These are phyloP conservation scores for Protosalanx chinensis DNA, from an alignment of 2,797 vertebrate species.

Conservation along the genomic window DNA sequence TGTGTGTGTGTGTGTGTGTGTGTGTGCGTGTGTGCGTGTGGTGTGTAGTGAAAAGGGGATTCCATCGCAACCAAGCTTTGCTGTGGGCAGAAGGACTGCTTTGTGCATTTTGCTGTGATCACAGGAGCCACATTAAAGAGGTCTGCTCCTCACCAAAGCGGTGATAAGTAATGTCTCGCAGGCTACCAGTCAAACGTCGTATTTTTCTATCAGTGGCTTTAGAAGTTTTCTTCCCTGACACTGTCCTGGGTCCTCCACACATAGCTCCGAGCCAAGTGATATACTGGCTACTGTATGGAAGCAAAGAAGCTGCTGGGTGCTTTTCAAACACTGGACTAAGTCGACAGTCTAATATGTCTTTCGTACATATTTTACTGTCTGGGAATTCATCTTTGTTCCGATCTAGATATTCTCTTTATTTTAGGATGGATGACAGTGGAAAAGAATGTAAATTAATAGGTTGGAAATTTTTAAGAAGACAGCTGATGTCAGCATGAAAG, in stretches of 20 bases:
- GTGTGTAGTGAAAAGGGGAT: constrained; percentile 56
- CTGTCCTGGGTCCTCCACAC: constrained; percentile 26
- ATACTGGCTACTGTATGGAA: constrained; percentile 54
- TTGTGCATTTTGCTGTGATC: constrained; percentile 78
- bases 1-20: background rate
- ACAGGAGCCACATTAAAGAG: constrained; percentile 69
- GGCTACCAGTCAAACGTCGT: constrained; percentile 40
- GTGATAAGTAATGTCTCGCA: constrained; percentile 73
- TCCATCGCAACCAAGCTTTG: constrained; percentile 72
- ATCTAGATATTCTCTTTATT: constrained; percentile 36
- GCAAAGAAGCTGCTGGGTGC: constrained; percentile 36
- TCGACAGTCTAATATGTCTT: constrained; percentile 46
- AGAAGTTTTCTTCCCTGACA: constrained; percentile 51
- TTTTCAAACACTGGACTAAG: constrained; percentile 47
- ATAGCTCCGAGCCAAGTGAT: constrained; percentile 36
- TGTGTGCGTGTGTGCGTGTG: constrained; percentile 38
- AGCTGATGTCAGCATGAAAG: constrained; percentile 34
- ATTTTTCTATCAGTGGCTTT: constrained; percentile 50
- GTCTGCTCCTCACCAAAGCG: constrained; percentile 64
- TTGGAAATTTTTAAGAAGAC: constrained; percentile 50
- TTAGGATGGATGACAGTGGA: constrained; percentile 45
- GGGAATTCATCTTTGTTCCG: constrained; percentile 47
- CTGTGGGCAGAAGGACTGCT: constrained; percentile 70
- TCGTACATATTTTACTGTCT: constrained; percentile 42
- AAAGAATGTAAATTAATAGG: constrained; percentile 42